phyloP scores from a whole-genome alignment of 1,140 invertebrate genomes.

The Magallana gigas region DNA sequence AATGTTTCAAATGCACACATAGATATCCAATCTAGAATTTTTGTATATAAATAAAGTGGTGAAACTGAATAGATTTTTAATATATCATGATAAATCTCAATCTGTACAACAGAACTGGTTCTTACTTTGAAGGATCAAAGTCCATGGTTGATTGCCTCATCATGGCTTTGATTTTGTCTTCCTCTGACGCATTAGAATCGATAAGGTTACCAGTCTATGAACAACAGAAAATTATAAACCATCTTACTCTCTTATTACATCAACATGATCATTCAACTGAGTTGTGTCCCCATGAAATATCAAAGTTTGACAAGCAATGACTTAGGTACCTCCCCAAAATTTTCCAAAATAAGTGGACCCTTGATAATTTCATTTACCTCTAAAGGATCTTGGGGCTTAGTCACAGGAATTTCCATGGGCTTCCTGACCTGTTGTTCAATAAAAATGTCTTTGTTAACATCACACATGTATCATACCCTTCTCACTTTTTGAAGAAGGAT shows the following conservation, averaged over 20 bases:
- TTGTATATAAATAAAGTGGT: background rate
- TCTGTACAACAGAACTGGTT: conserved; percentile 50
- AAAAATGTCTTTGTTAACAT: background rate
- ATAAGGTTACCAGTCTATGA: conserved; percentile 89
- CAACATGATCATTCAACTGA: too few relatives aligned
- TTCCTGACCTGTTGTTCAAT: conserved; percentile 34
- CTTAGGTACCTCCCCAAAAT: too few relatives aligned
- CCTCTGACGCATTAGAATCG: conserved; percentile 94
- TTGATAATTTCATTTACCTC: background rate
- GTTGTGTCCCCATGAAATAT: too few relatives aligned
- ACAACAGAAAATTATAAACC: background rate
- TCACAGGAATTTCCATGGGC: background rate
- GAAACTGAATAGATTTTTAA: background rate
- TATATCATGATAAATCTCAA: background rate
- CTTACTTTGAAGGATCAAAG: conserved; percentile 97
- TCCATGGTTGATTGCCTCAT: conserved; percentile 97
- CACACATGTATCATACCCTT: background rate
- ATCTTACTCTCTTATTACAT: too few relatives aligned
- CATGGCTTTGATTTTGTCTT: conserved; percentile 98
- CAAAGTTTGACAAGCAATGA: too few relatives aligned
- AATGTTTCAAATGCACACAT: background rate
- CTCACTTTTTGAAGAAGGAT: background rate
- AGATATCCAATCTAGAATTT: background rate
- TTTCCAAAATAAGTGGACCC: too few relatives aligned
- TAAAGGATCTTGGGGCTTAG: background rate